Conservation (phyloP, 2,797 vertebrate genomes). For the Buphagus erythrorhynchus region DNA sequence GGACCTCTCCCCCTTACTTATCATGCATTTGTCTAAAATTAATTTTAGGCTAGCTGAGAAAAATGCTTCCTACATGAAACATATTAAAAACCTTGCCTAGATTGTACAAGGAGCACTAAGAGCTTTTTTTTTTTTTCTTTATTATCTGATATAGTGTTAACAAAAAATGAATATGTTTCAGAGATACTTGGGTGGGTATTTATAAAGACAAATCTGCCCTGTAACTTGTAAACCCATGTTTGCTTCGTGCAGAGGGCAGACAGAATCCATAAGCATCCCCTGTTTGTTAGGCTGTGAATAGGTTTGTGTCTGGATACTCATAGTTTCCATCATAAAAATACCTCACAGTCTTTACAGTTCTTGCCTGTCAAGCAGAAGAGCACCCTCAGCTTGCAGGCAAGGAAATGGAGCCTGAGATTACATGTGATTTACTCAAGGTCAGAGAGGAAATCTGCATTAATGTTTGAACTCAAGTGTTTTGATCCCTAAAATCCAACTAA, state of each 20-base stretch:
- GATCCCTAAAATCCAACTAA: not conserved
- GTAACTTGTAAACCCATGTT: not conserved
- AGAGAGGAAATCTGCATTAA: not conserved
- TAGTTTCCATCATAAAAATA: not conserved
- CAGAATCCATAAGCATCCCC: not conserved
- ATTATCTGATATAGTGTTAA: not conserved
- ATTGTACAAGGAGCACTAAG: not conserved
- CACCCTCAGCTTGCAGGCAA: not conserved
- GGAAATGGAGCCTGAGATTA: not conserved
- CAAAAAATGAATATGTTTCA: not conserved
- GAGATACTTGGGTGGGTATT: not conserved
- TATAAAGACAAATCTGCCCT: not conserved
- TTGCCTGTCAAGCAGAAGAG: not conserved
- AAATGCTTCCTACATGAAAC: not conserved
- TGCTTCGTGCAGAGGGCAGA: not conserved
- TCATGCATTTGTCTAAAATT: not conserved
- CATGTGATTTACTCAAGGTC: slow-evolving; percentile 14
- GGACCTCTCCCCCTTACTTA: not conserved
- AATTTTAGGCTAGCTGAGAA: not conserved
- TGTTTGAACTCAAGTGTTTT: not conserved
- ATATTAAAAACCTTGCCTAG: not conserved
- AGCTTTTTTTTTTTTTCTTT: not conserved
- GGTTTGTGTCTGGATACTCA: not conserved
- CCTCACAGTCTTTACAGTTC: not conserved
- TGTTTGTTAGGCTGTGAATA: not conserved